Conservation (phyloP, 2,888 invertebrate genomes). For the Oeneis ivallda region DNA sequence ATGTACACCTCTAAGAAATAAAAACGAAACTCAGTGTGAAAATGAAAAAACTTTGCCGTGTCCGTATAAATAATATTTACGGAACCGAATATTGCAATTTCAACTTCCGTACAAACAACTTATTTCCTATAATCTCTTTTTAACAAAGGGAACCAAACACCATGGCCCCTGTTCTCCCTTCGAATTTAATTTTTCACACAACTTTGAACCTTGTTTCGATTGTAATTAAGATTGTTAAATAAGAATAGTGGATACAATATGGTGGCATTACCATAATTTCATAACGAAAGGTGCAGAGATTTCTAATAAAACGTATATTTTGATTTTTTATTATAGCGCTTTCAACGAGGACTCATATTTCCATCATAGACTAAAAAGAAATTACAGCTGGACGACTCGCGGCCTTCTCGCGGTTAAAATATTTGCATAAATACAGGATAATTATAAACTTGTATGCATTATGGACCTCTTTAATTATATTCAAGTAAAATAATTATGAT, state of each 20-base stretch:
- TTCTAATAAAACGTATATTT: slow-evolving; percentile 72
- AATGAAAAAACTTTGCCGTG: neutral
- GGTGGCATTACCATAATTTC: slow-evolving; percentile 71
- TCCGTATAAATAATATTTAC: slow-evolving; percentile 3
- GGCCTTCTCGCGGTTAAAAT: neutral
- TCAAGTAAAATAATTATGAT: no score
- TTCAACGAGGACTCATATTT: slow-evolving; percentile 57
- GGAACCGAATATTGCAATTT: slow-evolving; percentile 14
- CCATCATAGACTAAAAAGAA: slow-evolving; percentile 33
- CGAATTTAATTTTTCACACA: slow-evolving; percentile 24
- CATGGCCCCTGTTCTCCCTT: slow-evolving; percentile 45
- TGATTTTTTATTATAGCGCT: slow-evolving; percentile 62
- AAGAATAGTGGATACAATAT: slow-evolving; percentile 32
- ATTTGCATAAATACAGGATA: no score
- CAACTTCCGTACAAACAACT: slow-evolving; percentile 28
- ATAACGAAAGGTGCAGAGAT: slow-evolving; percentile 71
- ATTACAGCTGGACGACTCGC: neutral
- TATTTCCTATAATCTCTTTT: slow-evolving; percentile 67
- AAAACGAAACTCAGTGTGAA: neutral
- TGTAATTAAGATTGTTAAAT: slow-evolving; percentile 36
- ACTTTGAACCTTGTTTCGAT: slow-evolving; percentile 39
- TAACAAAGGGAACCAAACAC: slow-evolving; percentile 55
- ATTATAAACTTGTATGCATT: no score
- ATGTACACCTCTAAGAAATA: neutral
- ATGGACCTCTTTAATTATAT: no score